A percentile compares a stretch with the other conserved stretches of the same genome.
phyloP scores from a whole-genome alignment of 2,113 vertebrate genomes.

The Etheostoma cragini region DNA sequence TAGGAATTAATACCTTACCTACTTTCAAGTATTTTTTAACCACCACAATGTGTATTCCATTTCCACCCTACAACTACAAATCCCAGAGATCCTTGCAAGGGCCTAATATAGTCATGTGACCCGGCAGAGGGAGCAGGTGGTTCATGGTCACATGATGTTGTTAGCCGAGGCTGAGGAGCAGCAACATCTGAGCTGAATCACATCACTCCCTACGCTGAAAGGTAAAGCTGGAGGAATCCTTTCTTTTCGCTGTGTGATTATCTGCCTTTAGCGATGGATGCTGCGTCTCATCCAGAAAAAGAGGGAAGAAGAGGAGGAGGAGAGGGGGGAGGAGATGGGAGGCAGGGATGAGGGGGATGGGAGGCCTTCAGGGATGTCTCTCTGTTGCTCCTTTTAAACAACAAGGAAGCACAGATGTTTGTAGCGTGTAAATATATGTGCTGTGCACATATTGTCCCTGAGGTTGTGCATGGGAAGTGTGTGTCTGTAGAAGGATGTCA shows the following conservation, averaged over 20 bases:
- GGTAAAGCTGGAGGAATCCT: slow-evolving; percentile 77
- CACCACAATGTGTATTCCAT: neutral
- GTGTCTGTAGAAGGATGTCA: slow-evolving; percentile 7
- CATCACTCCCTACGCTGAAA: slow-evolving; percentile 68
- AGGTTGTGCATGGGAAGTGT: slow-evolving; percentile 30
- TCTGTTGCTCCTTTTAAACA: slow-evolving; percentile 46
- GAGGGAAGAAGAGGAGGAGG: neutral
- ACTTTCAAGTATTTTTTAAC: neutral
- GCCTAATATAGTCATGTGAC: slow-evolving; percentile 77
- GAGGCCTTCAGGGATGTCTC: slow-evolving; percentile 68
- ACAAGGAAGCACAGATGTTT: slow-evolving; percentile 58
- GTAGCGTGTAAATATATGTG: slow-evolving; percentile 31
- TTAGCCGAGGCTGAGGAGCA: slow-evolving; percentile 75
- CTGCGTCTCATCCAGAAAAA: slow-evolving; percentile 19
- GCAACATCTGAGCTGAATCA: slow-evolving; percentile 76
- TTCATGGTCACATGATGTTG: slow-evolving; percentile 80
- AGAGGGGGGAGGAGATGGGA: neutral
- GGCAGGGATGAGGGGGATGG: slow-evolving; percentile 61
- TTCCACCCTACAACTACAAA: slow-evolving; percentile 66
- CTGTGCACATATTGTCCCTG: slow-evolving; percentile 23
- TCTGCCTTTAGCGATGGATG: slow-evolving; percentile 40
- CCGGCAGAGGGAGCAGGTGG: slow-evolving; percentile 74
- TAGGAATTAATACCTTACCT: neutral
- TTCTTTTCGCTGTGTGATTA: slow-evolving; percentile 54
- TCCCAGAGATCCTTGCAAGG: slow-evolving; percentile 72